Evolutionary conservation across 2,113 vertebrate species (phyloP), one percentile per base, ranked within the genome.

Genomic region (Erinaceus europaeus): DNA sequence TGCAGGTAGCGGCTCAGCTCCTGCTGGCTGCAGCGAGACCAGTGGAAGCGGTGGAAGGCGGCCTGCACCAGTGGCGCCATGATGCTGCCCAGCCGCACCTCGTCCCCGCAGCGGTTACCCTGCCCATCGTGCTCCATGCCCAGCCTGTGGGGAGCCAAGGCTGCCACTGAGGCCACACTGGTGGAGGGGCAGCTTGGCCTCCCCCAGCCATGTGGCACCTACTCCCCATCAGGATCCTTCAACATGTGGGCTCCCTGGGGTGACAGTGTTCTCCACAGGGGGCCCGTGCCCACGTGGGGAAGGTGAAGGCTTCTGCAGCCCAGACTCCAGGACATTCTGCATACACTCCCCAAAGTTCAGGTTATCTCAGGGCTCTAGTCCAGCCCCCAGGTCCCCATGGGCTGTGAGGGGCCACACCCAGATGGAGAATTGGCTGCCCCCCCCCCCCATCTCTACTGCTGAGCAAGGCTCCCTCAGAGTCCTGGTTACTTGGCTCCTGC

Each of bases 101-200:
- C 99, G 0, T 99, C 99, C 8, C 98, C 99, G 0, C 99, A 99
- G 84, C 98, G 98, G 96, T 99, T 99, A 77, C 99, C 99, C 95
- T 99, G 99, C 13, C 99, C 99, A 0, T 99, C 99, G 0, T 99
- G 99, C 94, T 99, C 99, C 99, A 99, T 99, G 72, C 99, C 99
- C 93, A 99, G 97, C 87, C 99, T 99, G 96, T 0, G 0, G 13
- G 87, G 38, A 62, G 75, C 38, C 91, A 15, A 84, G 73, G 84
- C 2, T 6, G 34, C 46, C 21, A 36, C 5, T 32, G n/a, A 92
- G 68, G 40, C n/a, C n/a, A n/a, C n/a, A n/a, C n/a, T n/a, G n/a
- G n/a, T n/a, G n/a, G n/a, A n/a, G 55, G 48, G 55, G 13, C 55
- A 29, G 55, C 25, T 23, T 29, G 55, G 55, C 55, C 52, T 53